phyloP scores from a whole-genome alignment of 2,888 invertebrate species.

The Pilophorus perplexus region DNA sequence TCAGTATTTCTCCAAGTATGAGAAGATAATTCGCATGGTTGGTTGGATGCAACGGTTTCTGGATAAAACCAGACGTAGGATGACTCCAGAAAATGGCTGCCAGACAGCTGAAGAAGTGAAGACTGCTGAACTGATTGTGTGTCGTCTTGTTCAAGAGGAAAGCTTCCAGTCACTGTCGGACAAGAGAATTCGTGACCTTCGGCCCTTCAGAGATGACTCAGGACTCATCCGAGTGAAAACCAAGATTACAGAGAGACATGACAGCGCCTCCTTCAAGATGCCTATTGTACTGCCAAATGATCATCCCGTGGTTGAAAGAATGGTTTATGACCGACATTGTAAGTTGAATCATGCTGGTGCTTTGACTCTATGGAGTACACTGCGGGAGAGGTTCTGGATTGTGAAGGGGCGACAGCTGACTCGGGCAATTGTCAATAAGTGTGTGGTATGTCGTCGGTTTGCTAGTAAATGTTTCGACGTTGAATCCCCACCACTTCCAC shows the following conservation, averaged over 20 bases:
- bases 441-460: not conserved
- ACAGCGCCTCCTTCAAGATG: not conserved
- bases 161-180: not conserved
- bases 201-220: not conserved
- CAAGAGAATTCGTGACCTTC: not conserved
- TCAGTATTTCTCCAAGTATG: not conserved
- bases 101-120: not conserved
- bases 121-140: not conserved
- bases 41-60: not conserved
- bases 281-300: not conserved
- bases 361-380: not conserved
- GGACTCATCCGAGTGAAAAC: not conserved
- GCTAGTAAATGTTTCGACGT: slow-evolving; percentile 6
- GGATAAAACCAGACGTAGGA: not conserved
- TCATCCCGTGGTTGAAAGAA: not conserved
- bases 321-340: not conserved
- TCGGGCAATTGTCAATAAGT: slow-evolving; percentile 9
- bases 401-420: slow-evolving; percentile 3
- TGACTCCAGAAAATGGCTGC: not conserved
- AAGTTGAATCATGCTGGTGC: not conserved
- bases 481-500: slow-evolving; percentile 13
- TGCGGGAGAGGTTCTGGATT: slow-evolving; percentile 18
- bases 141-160: not conserved
- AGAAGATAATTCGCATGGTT: not conserved
- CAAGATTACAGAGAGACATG: not conserved